phyloP scores from a whole-genome alignment of 2,113 vertebrate species.

The Gymnocephalus cernua region DNA sequence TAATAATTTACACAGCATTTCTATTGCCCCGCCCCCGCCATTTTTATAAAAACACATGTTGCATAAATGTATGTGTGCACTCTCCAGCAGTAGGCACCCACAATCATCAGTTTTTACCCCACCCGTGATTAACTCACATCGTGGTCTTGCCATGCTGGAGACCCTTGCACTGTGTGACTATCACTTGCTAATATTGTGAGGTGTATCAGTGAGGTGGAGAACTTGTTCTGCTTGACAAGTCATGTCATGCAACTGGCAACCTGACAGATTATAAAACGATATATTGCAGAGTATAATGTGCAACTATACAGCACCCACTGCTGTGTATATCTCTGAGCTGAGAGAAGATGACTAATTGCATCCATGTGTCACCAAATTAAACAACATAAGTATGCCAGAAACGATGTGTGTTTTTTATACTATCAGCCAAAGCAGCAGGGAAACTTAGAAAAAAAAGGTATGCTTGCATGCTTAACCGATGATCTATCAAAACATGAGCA shows the following conservation, averaged over 20 bases:
- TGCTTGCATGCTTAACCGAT: conserved; percentile 22
- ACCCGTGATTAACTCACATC: not conserved
- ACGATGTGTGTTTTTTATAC: not conserved
- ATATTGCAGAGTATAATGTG: not conserved
- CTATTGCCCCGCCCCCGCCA: conserved; percentile 21
- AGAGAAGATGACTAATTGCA: not conserved
- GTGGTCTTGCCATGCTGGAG: not conserved
- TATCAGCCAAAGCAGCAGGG: not conserved
- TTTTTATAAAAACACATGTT: conserved; percentile 14
- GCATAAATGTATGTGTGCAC: not conserved
- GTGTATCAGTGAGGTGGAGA: conserved; percentile 9
- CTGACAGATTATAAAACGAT: conserved; percentile 10
- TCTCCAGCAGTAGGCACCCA: not conserved
- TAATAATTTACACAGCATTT: not conserved
- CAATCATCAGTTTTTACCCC: not conserved
- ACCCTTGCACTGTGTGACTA: not conserved
- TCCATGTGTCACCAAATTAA: not conserved
- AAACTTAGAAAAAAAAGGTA: not conserved
- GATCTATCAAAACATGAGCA: conserved; percentile 22
- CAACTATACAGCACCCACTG: not conserved
- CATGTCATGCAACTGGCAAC: conserved; percentile 14
- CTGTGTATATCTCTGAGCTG: not conserved
- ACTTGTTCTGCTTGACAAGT: conserved; percentile 21
- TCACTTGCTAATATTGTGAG: not conserved
- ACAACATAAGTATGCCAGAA: not conserved